phyloP scores from a whole-genome alignment of 2,113 vertebrate genomes.

The Halcyon senegalensis region DNA sequence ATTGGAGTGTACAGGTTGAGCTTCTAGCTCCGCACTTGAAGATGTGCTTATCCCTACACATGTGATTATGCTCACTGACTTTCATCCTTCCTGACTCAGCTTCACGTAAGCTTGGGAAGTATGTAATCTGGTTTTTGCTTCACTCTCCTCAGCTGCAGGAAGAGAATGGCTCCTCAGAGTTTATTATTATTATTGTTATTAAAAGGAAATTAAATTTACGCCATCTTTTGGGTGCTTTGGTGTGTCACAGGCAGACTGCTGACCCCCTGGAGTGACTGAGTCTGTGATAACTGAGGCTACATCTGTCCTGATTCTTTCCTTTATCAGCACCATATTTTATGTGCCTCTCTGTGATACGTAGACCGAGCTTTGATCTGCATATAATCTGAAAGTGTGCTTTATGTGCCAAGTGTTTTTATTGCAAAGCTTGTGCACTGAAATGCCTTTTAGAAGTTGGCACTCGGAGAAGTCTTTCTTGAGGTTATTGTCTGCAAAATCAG shows the following conservation, averaged over 20 bases:
- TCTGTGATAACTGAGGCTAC: neutral
- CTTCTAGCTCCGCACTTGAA: neutral
- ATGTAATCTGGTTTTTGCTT: neutral
- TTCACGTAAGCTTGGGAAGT: neutral
- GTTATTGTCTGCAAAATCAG: constrained; percentile 43
- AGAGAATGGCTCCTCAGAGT: neutral
- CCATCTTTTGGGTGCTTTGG: constrained; percentile 7
- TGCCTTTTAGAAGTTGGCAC: neutral
- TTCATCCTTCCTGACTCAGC: neutral
- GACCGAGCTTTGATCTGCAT: constrained; percentile 25
- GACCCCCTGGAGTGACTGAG: neutral
- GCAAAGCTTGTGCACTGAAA: neutral
- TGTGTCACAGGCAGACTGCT: neutral
- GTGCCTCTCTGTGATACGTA: constrained; percentile 4
- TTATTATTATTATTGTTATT: neutral
- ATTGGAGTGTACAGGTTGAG: neutral
- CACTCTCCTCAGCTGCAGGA: neutral
- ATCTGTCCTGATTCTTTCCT: neutral
- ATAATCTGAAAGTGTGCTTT: neutral
- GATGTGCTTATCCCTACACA: neutral
- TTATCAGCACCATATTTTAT: constrained; percentile 21
- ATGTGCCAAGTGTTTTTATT: constrained; percentile 14
- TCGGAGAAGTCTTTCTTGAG: constrained; percentile 2
- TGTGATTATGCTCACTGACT: neutral
- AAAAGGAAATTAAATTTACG: constrained; percentile 26